phyloP scores from a whole-genome alignment of 2,888 invertebrate genomes.

The Eupithecia tripunctaria region DNA sequence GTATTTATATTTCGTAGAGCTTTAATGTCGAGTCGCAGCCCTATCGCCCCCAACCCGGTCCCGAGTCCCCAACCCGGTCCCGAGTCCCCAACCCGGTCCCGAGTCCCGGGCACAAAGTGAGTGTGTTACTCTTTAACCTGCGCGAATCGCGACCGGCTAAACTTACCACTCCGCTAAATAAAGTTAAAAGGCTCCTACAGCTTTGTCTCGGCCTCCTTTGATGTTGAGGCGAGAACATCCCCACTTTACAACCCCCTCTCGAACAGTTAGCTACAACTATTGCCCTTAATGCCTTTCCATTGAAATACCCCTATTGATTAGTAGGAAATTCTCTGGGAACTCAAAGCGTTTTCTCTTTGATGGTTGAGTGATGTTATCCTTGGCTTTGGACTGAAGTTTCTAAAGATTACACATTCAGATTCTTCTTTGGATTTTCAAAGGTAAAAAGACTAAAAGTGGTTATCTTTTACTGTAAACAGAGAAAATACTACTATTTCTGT shows the following conservation, averaged over 20 bases:
- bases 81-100: conserved; percentile 52
- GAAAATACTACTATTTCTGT: not conserved
- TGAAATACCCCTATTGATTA: conserved; percentile 77
- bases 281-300: conserved; percentile 82
- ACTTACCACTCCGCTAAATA: conserved; percentile 85
- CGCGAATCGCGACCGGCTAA: conserved; percentile 84
- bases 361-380: conserved; percentile 45
- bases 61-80: conserved; percentile 52
- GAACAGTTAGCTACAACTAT: conserved; percentile 82
- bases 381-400: conserved; percentile 39
- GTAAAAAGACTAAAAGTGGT: conserved; percentile 9
- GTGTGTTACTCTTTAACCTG: conserved; percentile 85
- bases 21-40: conserved; percentile 53
- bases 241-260: conserved; percentile 49
- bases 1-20: not conserved
- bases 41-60: conserved; percentile 56
- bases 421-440: conserved; percentile 20
- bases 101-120: conserved; percentile 80
- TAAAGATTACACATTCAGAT: conserved; percentile 26
- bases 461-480: conserved; percentile 8
- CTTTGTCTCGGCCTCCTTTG: conserved; percentile 84
- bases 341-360: conserved; percentile 65
- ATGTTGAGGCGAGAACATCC: conserved; percentile 71
- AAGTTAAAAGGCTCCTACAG: conserved; percentile 84
- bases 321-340: conserved; percentile 76